Evolutionary conservation across 1,140 invertebrate species (phyloP).

Genomic region (Aphelinus certus): DNA sequence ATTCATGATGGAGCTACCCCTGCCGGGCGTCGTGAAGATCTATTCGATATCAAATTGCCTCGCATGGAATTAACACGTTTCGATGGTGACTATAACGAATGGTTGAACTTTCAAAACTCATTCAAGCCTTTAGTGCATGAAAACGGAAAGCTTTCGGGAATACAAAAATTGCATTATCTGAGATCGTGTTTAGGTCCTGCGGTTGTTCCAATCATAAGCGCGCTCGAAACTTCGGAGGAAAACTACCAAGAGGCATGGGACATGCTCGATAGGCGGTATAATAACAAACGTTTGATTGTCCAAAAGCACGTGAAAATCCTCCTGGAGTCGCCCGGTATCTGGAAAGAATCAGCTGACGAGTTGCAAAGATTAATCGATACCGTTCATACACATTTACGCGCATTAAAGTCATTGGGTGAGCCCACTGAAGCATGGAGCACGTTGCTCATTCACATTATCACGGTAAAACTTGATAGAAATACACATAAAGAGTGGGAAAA

Average conservation of each 20-base stretch:
- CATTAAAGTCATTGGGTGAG: too few relatives aligned
- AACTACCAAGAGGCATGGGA: too few relatives aligned
- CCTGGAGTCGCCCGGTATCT: conserved; percentile 40
- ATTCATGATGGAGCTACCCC: too few relatives aligned
- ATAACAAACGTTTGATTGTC: conserved; percentile 48
- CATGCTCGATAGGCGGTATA: conserved; percentile 44
- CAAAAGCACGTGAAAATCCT: conserved; percentile 48
- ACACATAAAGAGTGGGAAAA: too few relatives aligned
- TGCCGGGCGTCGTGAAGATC: too few relatives aligned
- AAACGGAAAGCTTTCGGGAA: not conserved
- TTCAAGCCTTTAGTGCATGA: conserved; percentile 39
- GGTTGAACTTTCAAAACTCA: conserved; percentile 38
- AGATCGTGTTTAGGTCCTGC: conserved; percentile 24
- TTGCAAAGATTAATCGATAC: too few relatives aligned
- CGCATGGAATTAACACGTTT: too few relatives aligned
- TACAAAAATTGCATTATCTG: conserved; percentile 45
- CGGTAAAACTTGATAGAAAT: too few relatives aligned
- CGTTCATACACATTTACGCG: too few relatives aligned
- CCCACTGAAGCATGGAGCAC: too few relatives aligned
- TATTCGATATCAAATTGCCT: too few relatives aligned
- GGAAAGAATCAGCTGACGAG: conserved; percentile 45
- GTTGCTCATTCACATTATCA: too few relatives aligned
- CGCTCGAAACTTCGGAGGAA: conserved; percentile 28
- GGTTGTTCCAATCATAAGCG: conserved; percentile 29
- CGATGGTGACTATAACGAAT: conserved; percentile 31